phyloP scores from a whole-genome alignment of 2,113 vertebrate species.

The Tragelaphus strepsiceros region DNA sequence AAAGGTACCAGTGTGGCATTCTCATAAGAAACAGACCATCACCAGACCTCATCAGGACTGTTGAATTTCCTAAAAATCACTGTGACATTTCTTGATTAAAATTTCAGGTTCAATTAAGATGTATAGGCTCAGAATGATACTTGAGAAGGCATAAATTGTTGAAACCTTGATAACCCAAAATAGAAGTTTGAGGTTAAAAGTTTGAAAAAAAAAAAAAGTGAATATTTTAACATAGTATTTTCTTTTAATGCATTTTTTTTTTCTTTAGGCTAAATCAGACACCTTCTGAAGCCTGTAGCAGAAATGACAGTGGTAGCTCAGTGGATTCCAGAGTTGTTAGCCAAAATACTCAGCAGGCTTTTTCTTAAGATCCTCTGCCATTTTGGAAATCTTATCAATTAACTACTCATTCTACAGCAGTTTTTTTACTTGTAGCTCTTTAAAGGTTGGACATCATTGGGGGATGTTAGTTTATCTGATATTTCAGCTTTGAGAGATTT shows the following conservation, averaged over 20 bases:
- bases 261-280: not conserved
- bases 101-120: not conserved
- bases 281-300: not conserved
- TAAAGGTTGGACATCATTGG: not conserved
- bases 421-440: not conserved
- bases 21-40: not conserved
- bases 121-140: not conserved
- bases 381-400: constrained; percentile 9
- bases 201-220: not conserved
- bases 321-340: not conserved
- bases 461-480: not conserved
- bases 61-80: constrained; percentile 11
- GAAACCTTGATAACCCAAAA: not conserved
- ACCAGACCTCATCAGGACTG: not conserved
- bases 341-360: not conserved
- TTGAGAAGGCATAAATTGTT: not conserved
- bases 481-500: constrained; percentile 28
- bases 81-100: not conserved
- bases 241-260: not conserved
- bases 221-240: constrained; percentile 24
- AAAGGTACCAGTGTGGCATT: not conserved
- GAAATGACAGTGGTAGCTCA: not conserved
- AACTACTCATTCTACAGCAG: not conserved
- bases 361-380: constrained; percentile 1
- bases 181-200: constrained; percentile 18